Conservation (phyloP, 2,113 vertebrate genomes). For the Urocitellus parryii region DNA sequence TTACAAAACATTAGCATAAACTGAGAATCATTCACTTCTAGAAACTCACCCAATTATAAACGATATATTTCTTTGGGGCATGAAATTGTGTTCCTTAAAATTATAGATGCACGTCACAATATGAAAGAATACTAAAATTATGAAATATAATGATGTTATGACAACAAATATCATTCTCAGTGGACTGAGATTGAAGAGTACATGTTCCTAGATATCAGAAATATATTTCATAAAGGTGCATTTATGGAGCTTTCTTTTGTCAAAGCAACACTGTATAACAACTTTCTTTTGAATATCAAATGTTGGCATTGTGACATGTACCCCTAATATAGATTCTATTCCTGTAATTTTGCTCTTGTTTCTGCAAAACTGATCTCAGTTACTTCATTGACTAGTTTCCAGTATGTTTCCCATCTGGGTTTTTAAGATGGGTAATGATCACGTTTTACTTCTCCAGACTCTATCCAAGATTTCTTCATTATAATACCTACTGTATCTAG, state of each 20-base stretch:
- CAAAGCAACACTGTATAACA: neutral
- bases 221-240: neutral
- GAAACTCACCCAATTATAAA: constrained; percentile 4
- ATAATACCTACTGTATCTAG: neutral
- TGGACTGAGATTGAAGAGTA: neutral
- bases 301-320: neutral
- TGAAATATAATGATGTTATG: neutral
- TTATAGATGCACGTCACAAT: neutral
- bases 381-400: neutral
- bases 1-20: constrained; percentile 19
- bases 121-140: neutral
- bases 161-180: neutral
- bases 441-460: neutral
- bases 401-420: neutral
- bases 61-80: neutral
- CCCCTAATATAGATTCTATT: neutral
- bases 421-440: neutral
- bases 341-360: neutral
- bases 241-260: neutral
- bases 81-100: constrained; percentile 19
- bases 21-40: neutral
- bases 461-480: neutral
- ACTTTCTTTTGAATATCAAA: neutral
- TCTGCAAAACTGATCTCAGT: neutral
- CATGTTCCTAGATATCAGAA: neutral